phyloP scores from a whole-genome alignment of 2,888 invertebrate species.

The Erpobdella octoculata region DNA sequence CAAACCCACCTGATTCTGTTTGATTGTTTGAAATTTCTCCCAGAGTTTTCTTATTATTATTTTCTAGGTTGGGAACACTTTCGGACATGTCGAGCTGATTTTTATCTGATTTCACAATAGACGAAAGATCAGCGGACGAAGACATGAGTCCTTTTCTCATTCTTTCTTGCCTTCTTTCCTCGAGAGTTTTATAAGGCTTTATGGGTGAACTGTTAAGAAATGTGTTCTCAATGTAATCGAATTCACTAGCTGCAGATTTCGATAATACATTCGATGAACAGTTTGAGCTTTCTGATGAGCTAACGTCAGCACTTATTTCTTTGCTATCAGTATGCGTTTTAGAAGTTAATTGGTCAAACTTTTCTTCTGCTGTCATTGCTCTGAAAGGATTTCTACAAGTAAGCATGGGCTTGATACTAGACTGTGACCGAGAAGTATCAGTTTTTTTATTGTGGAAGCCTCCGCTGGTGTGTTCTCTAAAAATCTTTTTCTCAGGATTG shows the following conservation, averaged over 20 bases:
- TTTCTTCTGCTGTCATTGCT: slow-evolving; percentile 12
- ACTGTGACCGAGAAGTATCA: neutral
- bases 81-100: neutral
- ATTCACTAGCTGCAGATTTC: slow-evolving; percentile 2
- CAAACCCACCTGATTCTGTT: too few relatives aligned
- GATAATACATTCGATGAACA: too few relatives aligned
- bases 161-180: slow-evolving; percentile 17
- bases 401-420: neutral
- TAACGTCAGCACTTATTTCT: neutral
- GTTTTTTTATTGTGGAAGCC: neutral
- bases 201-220: neutral
- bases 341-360: slow-evolving; percentile 12
- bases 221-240: slow-evolving; percentile 18
- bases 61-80: neutral
- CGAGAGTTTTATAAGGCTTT: slow-evolving; percentile 19
- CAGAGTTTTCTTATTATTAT: neutral
- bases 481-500: neutral
- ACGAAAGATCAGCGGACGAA: neutral
- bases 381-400: neutral
- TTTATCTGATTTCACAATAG: neutral
- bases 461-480: neutral
- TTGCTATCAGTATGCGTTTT: neutral
- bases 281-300: neutral
- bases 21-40: too few relatives aligned
- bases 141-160: neutral